These are phyloP conservation scores for Seison nebaliae DNA, from an alignment of 1,140 invertebrate genomes.

Conservation along the genomic window DNA sequence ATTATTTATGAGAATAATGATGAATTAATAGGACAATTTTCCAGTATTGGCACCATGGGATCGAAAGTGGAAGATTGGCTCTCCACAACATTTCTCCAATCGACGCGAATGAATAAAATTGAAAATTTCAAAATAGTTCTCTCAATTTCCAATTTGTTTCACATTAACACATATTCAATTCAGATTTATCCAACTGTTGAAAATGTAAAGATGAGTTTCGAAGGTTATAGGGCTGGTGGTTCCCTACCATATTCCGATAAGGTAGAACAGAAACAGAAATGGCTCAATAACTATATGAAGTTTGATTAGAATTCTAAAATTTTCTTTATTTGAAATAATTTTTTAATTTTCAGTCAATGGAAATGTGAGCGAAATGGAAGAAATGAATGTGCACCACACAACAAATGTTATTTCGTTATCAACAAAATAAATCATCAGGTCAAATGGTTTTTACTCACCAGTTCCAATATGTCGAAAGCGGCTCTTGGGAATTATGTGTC, in stretches of 20 bases:
- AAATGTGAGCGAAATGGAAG: conserved; percentile 1
- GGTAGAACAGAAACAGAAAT: conserved; percentile 53
- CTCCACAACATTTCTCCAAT: conserved; percentile 34
- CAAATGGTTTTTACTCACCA: conserved; percentile 12
- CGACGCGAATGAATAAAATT: conserved; percentile 13
- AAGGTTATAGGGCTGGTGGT: conserved; percentile 50
- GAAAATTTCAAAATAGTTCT: background rate
- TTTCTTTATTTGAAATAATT: background rate
- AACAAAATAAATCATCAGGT: conserved; percentile 7
- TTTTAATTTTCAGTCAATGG: conserved; percentile 11
- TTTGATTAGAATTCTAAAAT: conserved; percentile 19
- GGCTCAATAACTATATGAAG: conserved; percentile 49
- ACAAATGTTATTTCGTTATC: conserved; percentile 10
- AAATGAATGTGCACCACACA: conserved; percentile 12
- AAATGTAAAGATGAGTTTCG: conserved; percentile 53
- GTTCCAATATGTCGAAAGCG: conserved; percentile 11
- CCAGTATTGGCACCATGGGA: conserved; percentile 61
- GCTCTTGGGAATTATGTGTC: conserved; percentile 9
- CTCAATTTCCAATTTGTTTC: background rate
- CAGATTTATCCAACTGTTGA: conserved; percentile 42
- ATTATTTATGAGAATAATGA: conserved; percentile 20
- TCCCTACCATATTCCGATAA: conserved; percentile 59
- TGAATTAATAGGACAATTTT: conserved; percentile 52
- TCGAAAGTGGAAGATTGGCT: conserved; percentile 42
- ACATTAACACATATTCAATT: conserved; percentile 11